A percentile compares a stretch with the other conserved stretches of the same genome.
phyloP scores from a whole-genome alignment of 2,113 vertebrate genomes.

The Taxidea taxus region DNA sequence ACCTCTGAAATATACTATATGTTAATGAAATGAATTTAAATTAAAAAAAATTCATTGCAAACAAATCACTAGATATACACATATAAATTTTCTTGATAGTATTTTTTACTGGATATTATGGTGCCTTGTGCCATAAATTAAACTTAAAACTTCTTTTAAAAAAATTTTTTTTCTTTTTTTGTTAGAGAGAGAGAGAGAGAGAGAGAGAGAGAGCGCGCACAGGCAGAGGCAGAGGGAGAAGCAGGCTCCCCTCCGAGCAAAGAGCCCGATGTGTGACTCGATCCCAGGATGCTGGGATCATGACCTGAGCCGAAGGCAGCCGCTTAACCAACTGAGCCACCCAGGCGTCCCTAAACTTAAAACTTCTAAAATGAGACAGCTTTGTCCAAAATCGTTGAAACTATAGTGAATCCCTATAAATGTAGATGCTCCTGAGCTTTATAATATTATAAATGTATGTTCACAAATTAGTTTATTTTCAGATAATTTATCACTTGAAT shows the following conservation, averaged over 20 bases:
- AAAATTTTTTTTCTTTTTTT: no score
- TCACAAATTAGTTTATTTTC: constrained; percentile 24
- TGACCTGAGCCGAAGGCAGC: no score
- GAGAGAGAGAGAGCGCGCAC: no score
- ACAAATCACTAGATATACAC: background rate
- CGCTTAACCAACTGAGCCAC: no score
- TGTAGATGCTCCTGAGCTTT: background rate
- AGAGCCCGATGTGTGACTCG: no score
- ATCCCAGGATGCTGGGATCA: no score
- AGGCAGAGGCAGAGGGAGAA: no score
- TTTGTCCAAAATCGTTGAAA: background rate
- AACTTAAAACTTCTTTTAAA: background rate
- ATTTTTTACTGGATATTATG: background rate
- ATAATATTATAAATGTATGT: background rate
- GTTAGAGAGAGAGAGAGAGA: no score
- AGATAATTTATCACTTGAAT: background rate
- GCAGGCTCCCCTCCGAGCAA: no score
- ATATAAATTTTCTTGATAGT: background rate
- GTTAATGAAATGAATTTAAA: background rate
- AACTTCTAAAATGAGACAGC: background rate
- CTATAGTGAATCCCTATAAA: background rate
- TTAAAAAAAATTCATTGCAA: background rate
- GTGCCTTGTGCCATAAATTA: background rate
- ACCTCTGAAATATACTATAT: background rate
- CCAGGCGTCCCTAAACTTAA: no score